A percentile compares a stretch with the other conserved stretches of the same genome.
Evolutionary conservation across 2,113 vertebrate species (phyloP).

Genomic region (Phaethornis superciliosus): DNA sequence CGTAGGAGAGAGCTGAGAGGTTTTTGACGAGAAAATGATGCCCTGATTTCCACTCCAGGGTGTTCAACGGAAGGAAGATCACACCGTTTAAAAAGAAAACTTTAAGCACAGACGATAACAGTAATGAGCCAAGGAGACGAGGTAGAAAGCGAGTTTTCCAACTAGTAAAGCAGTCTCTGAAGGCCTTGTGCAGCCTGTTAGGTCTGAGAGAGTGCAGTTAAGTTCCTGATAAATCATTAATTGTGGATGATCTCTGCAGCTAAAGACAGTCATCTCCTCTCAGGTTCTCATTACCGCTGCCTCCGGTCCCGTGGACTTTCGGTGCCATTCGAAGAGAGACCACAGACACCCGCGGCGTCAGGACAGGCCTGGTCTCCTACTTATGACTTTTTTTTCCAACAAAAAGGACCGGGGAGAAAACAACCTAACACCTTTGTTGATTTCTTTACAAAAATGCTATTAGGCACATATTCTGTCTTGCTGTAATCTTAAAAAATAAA

Average conservation of each 20-base stretch:
- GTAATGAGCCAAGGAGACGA: slow-evolving; percentile 11
- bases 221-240: slow-evolving; percentile 19
- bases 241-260: neutral
- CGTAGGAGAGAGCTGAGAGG: slow-evolving; percentile 42
- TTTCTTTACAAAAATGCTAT: neutral
- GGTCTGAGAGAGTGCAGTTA: neutral
- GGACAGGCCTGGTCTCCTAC: neutral
- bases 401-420: neutral
- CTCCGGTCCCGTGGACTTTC: neutral
- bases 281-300: neutral
- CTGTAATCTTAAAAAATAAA: neutral
- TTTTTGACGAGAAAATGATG: slow-evolving; percentile 66
- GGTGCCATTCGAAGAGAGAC: neutral
- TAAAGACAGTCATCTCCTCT: neutral
- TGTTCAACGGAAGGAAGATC: slow-evolving; percentile 4
- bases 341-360: rapidly evolving
- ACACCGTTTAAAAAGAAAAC: slow-evolving; percentile 41
- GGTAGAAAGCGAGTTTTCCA: neutral
- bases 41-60: neutral
- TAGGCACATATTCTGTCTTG: neutral
- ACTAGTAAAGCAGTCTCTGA: slow-evolving; percentile 13
- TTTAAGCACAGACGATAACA: slow-evolving; percentile 54
- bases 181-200: slow-evolving; percentile 3
- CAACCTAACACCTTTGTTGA: neutral
- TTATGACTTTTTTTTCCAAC: neutral